Evolutionary conservation across 92 coral and sea anemone genomes (phyloP), one percentile per base, ranked within the genome.

Genomic region (Siderastrea radians): DNA sequence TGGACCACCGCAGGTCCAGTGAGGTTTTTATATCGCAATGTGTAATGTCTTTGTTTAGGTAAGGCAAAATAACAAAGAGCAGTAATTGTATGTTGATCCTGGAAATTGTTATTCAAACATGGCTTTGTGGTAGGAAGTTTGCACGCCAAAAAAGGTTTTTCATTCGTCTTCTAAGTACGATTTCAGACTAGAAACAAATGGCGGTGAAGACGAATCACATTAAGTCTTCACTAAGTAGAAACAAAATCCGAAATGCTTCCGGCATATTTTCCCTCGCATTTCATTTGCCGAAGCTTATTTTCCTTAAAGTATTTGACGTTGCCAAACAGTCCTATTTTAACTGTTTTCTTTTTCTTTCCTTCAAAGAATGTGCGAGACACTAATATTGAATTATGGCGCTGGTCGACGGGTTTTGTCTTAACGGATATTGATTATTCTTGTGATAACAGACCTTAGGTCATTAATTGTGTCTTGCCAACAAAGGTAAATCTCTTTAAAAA

Each of bases 11-110:
- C 53, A 4, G 45, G 80, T 53, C 92, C 74, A 44, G 75, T 77
- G 93, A 84, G 93, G 88, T 89, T 90, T 77, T 82, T 65, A 49
- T 87, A 72, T 84, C 80, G 13, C 26, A 69, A 70, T 26, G 78
- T 26, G 52, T 73, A 77, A 73, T 60, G 48, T 63, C 70, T 74
- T 84, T 51, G 45, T 48, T 73, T 72, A 49, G 38, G 13, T 55
- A 73, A 60, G 72, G 59, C 61, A 60, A 26, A 60, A 46, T 4
- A 44, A 48, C 70, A 60, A 81, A 68, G 44, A 16, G 68, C 78
- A 10, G 17, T 70, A 55, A 74, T 74, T 74, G 59, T 26, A 62
- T 49, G 73, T 84, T 84, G 81, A 84, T 72, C 80, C 63, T 72
- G 72, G 80, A 60, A 62, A 84, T 84, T 60, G 80, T 62, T 84